A percentile compares a stretch with the other conserved stretches of the same genome.
phyloP scores from a whole-genome alignment of 2,113 vertebrate species.

The Pygoscelis adeliae region DNA sequence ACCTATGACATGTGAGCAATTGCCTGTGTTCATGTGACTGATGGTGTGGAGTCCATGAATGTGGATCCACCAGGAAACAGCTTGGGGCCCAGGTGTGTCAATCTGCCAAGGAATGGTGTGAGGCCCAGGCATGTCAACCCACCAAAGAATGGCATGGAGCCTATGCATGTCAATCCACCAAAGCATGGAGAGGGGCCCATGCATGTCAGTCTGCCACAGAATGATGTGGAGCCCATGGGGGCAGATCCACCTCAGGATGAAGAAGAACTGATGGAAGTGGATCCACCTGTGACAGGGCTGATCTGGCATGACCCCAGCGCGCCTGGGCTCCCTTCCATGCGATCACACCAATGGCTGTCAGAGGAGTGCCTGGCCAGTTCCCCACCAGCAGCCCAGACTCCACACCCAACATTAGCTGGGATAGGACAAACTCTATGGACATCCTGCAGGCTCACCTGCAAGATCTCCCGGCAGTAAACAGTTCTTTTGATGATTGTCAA shows the following conservation, averaged over 20 bases:
- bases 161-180: neutral
- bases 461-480: neutral
- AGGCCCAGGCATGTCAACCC: neutral
- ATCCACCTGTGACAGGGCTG: neutral
- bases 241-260: fast-evolving
- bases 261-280: neutral
- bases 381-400: neutral
- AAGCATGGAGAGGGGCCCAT: neutral
- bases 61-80: neutral
- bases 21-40: neutral
- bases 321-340: neutral
- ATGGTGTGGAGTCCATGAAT: neutral
- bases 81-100: fast-evolving
- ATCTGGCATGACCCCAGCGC: neutral
- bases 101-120: neutral
- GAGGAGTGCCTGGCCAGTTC: fast-evolving
- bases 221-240: neutral
- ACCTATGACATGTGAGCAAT: neutral
- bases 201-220: neutral
- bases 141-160: neutral
- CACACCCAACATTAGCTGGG: neutral
- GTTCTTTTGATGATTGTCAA: neutral
- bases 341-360: fast-evolving
- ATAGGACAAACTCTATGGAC: neutral
- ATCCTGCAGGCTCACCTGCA: neutral